A percentile compares a stretch with the other conserved stretches of the same genome.
phyloP scores from a whole-genome alignment of 2,797 vertebrate species.

The Lindbergichthys nudifrons region DNA sequence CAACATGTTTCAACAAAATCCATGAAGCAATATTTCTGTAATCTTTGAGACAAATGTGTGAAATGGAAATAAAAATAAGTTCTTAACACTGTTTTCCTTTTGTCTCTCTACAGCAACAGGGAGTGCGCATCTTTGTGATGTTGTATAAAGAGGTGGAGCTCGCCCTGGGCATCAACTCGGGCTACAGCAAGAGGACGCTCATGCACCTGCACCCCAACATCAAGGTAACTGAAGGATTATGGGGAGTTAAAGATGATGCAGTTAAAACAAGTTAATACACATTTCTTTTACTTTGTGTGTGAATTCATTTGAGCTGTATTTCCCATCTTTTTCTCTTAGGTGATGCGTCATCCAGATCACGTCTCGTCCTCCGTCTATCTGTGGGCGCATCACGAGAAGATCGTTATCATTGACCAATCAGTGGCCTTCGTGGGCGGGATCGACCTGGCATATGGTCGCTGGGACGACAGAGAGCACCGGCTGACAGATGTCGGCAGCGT shows the following conservation, averaged over 20 bases:
- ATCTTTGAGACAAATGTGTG: not conserved
- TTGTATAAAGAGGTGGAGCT: conserved; percentile 98
- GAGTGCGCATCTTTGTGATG: conserved; percentile 95
- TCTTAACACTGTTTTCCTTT: not conserved
- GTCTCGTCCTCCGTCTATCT: conserved; percentile 96
- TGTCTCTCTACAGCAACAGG: conserved; percentile 89
- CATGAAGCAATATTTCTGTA: too few relatives aligned
- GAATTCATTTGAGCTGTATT: not conserved
- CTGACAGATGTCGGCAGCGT: conserved; percentile 97
- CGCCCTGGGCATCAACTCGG: conserved; percentile 97
- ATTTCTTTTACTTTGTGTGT: not conserved
- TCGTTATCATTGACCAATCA: conserved; percentile 93
- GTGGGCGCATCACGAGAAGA: conserved; percentile 98
- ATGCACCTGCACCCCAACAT: conserved; percentile 92
- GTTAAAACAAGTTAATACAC: not conserved
- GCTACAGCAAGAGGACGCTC: conserved; percentile 95
- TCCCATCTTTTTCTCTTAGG: conserved; percentile 75
- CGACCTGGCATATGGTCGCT: conserved; percentile 95
- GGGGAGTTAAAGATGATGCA: not conserved
- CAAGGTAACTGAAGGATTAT: conserved; percentile 85
- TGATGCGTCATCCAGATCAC: conserved; percentile 98
- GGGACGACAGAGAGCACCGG: conserved; percentile 96
- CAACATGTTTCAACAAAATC: too few relatives aligned
- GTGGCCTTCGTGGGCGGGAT: conserved; percentile 97
- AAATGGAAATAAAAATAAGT: not conserved